Evolutionary conservation across 2,888 invertebrate species (phyloP).

Genomic region (Tholera decimalis): DNA sequence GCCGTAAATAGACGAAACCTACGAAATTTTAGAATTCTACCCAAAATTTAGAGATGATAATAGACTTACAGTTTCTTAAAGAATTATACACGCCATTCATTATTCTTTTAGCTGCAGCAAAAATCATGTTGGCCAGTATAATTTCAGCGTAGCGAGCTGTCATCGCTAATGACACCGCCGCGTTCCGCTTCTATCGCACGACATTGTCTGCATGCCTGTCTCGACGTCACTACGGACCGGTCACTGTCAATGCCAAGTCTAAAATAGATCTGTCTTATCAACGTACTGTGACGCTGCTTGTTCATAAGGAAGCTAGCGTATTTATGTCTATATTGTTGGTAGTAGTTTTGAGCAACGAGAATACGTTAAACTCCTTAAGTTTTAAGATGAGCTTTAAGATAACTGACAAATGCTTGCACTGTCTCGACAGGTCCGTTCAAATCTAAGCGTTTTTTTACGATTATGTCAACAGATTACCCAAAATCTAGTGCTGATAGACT

Average conservation of each 20-base stretch:
- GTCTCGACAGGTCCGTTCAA: too few relatives aligned
- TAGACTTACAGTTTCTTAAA: too few relatives aligned
- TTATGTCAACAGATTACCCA: too few relatives aligned
- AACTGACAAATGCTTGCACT: too few relatives aligned
- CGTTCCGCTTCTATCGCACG: slow-evolving; percentile 31
- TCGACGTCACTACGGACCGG: slow-evolving; percentile 28
- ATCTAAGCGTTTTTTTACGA: too few relatives aligned
- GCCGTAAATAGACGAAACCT: too few relatives aligned
- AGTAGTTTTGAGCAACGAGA: background rate
- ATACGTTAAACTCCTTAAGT: too few relatives aligned
- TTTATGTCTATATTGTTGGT: background rate
- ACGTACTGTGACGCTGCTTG: background rate
- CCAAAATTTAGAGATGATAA: too few relatives aligned
- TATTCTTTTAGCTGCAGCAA: background rate
- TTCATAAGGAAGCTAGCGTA: slow-evolving; percentile 33
- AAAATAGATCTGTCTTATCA: slow-evolving; percentile 52
- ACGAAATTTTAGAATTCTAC: too few relatives aligned
- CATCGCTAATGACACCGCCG: slow-evolving; percentile 44
- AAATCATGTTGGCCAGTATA: background rate
- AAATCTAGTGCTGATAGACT: too few relatives aligned
- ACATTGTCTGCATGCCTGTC: slow-evolving; percentile 53
- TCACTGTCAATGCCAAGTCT: slow-evolving; percentile 57
- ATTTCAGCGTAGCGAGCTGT: slow-evolving; percentile 36
- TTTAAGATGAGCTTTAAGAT: too few relatives aligned
- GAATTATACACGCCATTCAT: too few relatives aligned